Evolutionary conservation across 2,797 vertebrate species (phyloP).

Genomic region (Sebastes taczanowskii): DNA sequence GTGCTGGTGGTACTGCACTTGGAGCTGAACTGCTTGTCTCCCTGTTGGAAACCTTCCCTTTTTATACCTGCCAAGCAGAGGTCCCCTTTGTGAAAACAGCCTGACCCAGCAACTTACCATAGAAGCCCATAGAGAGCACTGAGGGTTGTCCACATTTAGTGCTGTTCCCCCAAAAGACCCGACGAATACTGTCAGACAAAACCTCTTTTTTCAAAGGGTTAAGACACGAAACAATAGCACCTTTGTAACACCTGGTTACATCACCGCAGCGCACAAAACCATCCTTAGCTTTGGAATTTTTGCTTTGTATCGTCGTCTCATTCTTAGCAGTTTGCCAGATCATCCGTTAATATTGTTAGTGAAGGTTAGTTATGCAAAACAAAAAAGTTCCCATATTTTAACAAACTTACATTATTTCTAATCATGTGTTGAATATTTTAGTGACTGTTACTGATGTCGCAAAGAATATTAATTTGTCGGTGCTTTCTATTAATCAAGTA

Average conservation of each 20-base stretch:
- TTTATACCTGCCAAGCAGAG: constrained; percentile 51
- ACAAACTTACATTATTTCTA: not conserved
- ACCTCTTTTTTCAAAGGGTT: constrained; percentile 40
- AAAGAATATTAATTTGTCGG: not conserved
- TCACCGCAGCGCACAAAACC: not conserved
- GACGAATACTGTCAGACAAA: constrained; percentile 33
- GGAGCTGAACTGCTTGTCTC: constrained; percentile 56
- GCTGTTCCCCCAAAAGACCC: constrained; percentile 39
- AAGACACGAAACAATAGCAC: constrained; percentile 36
- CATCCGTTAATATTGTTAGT: not conserved
- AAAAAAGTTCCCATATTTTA: not conserved
- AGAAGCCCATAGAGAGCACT: constrained; percentile 38
- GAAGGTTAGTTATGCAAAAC: not conserved
- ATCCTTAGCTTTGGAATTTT: constrained; percentile 7
- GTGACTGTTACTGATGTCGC: not conserved
- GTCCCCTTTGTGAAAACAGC: constrained; percentile 49
- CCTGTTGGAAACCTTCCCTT: constrained; percentile 31
- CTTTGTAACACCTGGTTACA: constrained; percentile 31
- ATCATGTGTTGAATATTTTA: not conserved
- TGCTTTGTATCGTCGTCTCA: not conserved
- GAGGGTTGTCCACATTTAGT: constrained; percentile 29
- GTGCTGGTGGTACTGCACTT: constrained; percentile 36
- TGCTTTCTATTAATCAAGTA: not conserved
- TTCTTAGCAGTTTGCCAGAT: constrained; percentile 5
- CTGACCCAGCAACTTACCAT: constrained; percentile 55